Evolutionary conservation across 2,113 vertebrate genomes (phyloP).

Genomic region (Carassius gibelio): DNA sequence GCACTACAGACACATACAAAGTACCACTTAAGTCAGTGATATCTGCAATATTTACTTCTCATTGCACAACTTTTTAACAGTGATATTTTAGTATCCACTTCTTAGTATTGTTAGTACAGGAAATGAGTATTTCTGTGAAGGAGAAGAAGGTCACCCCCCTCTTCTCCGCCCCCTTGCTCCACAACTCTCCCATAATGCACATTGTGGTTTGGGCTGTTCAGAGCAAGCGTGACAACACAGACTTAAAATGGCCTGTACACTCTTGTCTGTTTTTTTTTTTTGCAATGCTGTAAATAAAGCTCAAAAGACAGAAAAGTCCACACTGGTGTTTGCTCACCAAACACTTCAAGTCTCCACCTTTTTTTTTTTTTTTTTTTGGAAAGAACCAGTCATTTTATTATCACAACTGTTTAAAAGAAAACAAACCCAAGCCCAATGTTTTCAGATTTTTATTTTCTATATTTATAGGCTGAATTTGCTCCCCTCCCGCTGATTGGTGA

Average conservation of each 20-base stretch:
- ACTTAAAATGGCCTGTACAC: neutral
- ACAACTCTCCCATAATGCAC: neutral
- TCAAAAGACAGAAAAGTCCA: neutral
- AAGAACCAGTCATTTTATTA: neutral
- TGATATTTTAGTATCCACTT: conserved; percentile 26
- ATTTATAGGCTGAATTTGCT: conserved; percentile 9
- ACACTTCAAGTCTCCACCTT: neutral
- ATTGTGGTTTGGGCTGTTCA: neutral
- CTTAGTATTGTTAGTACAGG: conserved; percentile 10
- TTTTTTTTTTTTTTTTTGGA: neutral
- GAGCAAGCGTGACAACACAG: neutral
- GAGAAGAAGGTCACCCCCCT: neutral
- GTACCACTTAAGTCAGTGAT: conserved; percentile 14
- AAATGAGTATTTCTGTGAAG: conserved; percentile 11
- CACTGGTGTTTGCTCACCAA: conserved; percentile 1
- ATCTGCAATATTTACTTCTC: conserved; percentile 14
- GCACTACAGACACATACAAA: neutral
- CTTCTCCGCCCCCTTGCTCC: conserved; percentile 13
- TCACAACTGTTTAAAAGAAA: neutral
- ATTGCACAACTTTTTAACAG: conserved; percentile 13
- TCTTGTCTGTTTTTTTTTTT: neutral
- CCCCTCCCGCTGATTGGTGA: neutral
- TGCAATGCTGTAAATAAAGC: conserved; percentile 16
- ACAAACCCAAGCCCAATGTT: neutral
- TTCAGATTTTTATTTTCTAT: neutral